phyloP scores from a whole-genome alignment of 2,888 invertebrate species.

The Orchesella flavescens region DNA sequence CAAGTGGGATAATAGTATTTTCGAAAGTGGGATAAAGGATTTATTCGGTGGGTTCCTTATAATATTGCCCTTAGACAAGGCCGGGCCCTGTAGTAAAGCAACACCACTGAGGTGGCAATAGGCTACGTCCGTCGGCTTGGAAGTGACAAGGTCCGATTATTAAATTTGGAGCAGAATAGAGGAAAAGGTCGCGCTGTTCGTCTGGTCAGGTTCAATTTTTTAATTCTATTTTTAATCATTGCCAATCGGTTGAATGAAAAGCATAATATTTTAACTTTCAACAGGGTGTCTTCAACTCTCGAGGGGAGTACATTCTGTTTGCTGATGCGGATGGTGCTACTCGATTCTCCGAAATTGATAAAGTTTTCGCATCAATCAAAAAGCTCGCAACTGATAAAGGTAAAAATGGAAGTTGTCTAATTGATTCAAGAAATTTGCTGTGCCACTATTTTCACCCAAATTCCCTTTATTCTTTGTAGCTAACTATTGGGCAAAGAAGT shows the following conservation, averaged over 20 bases:
- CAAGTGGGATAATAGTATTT: too few species aligned
- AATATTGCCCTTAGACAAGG: too few species aligned
- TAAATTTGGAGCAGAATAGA: conserved; percentile 89
- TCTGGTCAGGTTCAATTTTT: conserved; percentile 79
- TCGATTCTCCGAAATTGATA: conserved; percentile 86
- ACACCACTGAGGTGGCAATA: conserved; percentile 86
- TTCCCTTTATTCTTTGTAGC: conserved; percentile 31
- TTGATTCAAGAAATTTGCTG: not conserved
- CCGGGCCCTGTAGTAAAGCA: conserved; percentile 91
- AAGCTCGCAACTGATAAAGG: conserved; percentile 43
- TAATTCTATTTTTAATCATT: too few species aligned
- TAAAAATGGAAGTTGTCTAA: not conserved
- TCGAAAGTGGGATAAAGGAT: too few species aligned
- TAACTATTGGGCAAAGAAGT: conserved; percentile 64
- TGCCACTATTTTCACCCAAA: too few species aligned
- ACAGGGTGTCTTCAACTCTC: conserved; percentile 90
- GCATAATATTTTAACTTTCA: conserved; percentile 10
- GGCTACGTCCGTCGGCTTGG: conserved; percentile 84
- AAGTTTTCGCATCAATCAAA: conserved; percentile 68
- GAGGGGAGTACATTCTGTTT: conserved; percentile 91
- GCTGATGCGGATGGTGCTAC: conserved; percentile 99
- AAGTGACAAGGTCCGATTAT: conserved; percentile 85
- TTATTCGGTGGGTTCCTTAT: too few species aligned
- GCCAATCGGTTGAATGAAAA: not conserved
- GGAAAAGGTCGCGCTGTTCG: conserved; percentile 99